Conservation (phyloP, 2,888 invertebrate species). For the Mimachlamys varia region DNA sequence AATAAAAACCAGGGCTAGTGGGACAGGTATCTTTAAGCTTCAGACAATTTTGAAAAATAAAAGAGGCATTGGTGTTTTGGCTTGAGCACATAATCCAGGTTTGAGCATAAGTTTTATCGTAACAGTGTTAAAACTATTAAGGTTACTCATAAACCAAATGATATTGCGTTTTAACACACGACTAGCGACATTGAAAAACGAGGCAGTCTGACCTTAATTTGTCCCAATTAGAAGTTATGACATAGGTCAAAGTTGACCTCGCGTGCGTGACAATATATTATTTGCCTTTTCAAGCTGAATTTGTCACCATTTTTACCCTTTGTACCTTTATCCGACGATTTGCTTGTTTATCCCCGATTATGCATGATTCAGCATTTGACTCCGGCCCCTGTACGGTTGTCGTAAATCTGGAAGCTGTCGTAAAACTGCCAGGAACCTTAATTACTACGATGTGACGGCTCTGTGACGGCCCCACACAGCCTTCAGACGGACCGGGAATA, state of each 20-base stretch:
- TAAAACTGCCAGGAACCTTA: slow-evolving; percentile 23
- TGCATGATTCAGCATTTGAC: slow-evolving; percentile 31
- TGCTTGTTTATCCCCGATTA: slow-evolving; percentile 24
- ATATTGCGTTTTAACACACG: background rate
- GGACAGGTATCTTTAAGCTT: too few species aligned
- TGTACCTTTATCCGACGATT: background rate
- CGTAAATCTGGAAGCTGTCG: slow-evolving; percentile 2
- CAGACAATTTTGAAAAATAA: too few species aligned
- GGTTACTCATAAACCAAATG: too few species aligned
- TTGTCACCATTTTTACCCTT: background rate
- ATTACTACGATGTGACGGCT: background rate
- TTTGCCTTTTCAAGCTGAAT: background rate
- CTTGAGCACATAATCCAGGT: too few species aligned
- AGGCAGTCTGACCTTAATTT: background rate
- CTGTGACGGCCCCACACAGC: background rate
- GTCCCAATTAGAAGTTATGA: background rate
- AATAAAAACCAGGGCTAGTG: too few species aligned
- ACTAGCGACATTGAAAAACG: background rate
- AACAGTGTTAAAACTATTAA: too few species aligned
- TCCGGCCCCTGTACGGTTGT: slow-evolving; percentile 12
- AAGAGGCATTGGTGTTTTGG: too few species aligned
- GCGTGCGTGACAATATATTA: background rate
- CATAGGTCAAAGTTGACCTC: background rate
- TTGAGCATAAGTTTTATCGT: too few species aligned
- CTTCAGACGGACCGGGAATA: background rate